Evolutionary conservation across 2,888 invertebrate species (phyloP).

Genomic region (Lepetodrilus schrolli): DNA sequence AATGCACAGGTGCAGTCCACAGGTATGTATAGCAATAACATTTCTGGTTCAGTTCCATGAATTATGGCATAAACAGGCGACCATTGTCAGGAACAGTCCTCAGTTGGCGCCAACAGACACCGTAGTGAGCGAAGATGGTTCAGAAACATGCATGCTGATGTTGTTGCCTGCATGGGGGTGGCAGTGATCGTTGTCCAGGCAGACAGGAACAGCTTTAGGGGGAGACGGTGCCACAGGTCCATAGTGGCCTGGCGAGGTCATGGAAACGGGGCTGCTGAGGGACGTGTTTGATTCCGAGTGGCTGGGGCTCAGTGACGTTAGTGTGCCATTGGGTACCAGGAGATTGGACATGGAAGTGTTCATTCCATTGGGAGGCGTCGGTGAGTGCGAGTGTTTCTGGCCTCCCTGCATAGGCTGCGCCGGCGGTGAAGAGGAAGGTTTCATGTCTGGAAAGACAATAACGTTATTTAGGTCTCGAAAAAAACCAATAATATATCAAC

Average conservation of each 20-base stretch:
- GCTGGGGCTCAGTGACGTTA: constrained; percentile 35
- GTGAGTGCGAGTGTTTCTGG: not conserved
- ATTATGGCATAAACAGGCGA: constrained; percentile 11
- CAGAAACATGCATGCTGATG: constrained; percentile 1
- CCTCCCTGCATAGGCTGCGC: not conserved
- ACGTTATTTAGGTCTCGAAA: too few species aligned
- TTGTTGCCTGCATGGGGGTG: constrained; percentile 31
- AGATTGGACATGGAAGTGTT: constrained; percentile 32
- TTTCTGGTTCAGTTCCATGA: not conserved
- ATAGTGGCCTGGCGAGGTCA: constrained; percentile 30
- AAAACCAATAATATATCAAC: not conserved
- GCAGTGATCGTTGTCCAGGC: constrained; percentile 39
- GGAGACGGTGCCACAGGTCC: constrained; percentile 49
- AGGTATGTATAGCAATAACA: not conserved
- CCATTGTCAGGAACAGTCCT: constrained; percentile 16
- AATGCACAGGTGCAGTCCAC: not conserved
- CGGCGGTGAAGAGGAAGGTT: constrained; percentile 40
- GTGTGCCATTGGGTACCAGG: constrained; percentile 30
- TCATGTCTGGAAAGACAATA: constrained; percentile 41
- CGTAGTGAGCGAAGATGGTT: constrained; percentile 26
- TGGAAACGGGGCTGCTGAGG: constrained; percentile 12
- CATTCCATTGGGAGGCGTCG: constrained; percentile 20
- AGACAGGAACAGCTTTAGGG: constrained; percentile 60
- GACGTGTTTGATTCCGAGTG: constrained; percentile 25
- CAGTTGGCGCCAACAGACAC: constrained; percentile 38